Evolutionary conservation across 2,888 invertebrate species (phyloP).

Genomic region (Scotopteryx bipunctaria): DNA sequence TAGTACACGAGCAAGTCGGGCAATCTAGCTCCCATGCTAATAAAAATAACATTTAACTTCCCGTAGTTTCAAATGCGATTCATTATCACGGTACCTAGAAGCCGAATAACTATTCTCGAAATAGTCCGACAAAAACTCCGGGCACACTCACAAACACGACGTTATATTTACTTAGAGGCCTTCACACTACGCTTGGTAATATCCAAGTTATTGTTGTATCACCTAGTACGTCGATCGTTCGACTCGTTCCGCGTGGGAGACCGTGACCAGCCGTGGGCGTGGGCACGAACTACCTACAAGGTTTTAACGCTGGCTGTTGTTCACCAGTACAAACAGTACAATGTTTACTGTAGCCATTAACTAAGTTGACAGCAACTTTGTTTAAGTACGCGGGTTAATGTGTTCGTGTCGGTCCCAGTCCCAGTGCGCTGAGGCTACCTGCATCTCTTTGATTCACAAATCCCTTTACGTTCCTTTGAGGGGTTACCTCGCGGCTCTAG

Average conservation of each 20-base stretch:
- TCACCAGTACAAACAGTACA: no score
- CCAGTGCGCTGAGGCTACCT: slow-evolving; percentile 1
- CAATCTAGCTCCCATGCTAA: no score
- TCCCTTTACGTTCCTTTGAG: slow-evolving; percentile 11
- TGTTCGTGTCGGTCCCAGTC: neutral
- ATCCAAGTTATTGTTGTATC: neutral
- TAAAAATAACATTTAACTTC: no score
- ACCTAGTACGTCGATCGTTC: slow-evolving; percentile 6
- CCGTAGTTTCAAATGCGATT: neutral
- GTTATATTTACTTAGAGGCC: slow-evolving; percentile 1
- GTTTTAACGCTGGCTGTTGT: neutral
- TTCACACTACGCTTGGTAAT: neutral
- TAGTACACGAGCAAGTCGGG: no score
- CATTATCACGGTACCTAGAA: neutral
- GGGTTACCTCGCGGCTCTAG: slow-evolving; percentile 2
- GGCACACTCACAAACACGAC: neutral
- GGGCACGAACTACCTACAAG: neutral
- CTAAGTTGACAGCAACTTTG: no score
- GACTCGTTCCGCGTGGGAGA: slow-evolving; percentile 18
- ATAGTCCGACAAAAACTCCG: neutral
- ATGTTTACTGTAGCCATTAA: no score
- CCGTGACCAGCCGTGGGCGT: slow-evolving; percentile 8
- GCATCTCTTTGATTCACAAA: slow-evolving; percentile 15
- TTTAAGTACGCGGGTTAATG: no score
- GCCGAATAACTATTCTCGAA: neutral